Conservation (phyloP, 1,140 invertebrate genomes). For the Drosophila obscura region DNA sequence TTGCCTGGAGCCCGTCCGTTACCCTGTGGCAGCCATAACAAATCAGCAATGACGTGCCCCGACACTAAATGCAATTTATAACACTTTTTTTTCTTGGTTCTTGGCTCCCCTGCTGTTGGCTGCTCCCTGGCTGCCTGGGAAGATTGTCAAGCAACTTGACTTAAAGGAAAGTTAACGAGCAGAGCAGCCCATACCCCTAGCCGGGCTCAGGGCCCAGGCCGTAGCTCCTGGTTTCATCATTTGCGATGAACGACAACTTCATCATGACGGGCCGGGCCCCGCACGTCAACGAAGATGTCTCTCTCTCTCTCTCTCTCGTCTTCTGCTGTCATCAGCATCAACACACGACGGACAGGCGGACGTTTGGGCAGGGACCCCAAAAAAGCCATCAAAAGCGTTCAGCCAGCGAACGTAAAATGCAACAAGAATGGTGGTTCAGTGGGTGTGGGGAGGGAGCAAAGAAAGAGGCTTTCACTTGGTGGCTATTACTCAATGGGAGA, state of each 20-base stretch:
- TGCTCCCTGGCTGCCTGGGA: constrained; percentile 7
- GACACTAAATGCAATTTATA: constrained; percentile 82
- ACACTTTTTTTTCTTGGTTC: constrained; percentile 54
- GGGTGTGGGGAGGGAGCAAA: background rate
- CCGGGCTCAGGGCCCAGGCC: background rate
- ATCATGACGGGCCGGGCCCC: constrained; percentile 39
- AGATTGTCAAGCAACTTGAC: constrained; percentile 80
- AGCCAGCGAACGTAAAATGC: constrained; percentile 68
- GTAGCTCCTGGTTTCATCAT: constrained; percentile 3
- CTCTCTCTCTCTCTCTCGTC: background rate
- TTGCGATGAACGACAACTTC: constrained; percentile 66
- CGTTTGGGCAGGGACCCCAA: constrained; percentile 33
- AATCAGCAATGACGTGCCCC: constrained; percentile 76
- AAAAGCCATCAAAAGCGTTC: constrained; percentile 73
- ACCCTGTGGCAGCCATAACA: constrained; percentile 66
- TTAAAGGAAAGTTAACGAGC: constrained; percentile 77
- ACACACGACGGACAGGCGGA: constrained; percentile 49
- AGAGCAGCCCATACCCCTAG: constrained; percentile 7
- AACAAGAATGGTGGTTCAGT: constrained; percentile 37
- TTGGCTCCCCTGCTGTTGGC: background rate
- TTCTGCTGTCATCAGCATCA: constrained; percentile 66
- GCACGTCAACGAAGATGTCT: constrained; percentile 22
- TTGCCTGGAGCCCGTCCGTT: constrained; percentile 27
- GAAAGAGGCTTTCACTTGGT: constrained; percentile 21
- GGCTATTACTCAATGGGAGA: background rate